Conservation (phyloP, 2,113 vertebrate species). For the Chinchilla lanigera region DNA sequence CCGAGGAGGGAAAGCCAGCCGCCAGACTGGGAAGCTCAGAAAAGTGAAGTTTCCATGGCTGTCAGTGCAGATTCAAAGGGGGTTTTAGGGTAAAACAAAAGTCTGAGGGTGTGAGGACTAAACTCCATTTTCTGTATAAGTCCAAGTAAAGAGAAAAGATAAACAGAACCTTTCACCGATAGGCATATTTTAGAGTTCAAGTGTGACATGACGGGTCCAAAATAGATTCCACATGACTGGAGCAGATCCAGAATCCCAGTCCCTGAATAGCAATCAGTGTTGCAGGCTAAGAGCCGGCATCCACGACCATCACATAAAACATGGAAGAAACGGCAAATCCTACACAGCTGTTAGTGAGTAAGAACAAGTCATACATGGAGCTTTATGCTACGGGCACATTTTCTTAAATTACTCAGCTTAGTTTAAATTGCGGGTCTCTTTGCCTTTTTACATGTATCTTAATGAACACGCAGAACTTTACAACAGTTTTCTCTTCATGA, state of each 20-base stretch:
- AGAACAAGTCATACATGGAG: conserved; percentile 41
- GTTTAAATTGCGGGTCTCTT: conserved; percentile 72
- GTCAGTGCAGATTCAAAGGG: background rate
- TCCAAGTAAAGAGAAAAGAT: conserved; percentile 75
- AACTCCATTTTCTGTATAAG: conserved; percentile 77
- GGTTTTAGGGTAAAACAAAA: conserved; percentile 27
- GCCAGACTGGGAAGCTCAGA: background rate
- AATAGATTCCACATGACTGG: conserved; percentile 86
- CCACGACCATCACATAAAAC: conserved; percentile 78
- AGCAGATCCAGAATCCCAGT: conserved; percentile 77
- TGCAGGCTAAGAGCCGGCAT: conserved; percentile 74
- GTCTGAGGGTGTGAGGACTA: background rate
- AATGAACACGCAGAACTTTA: conserved; percentile 71
- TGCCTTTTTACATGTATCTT: conserved; percentile 63
- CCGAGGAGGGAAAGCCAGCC: background rate
- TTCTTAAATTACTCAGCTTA: conserved; percentile 78
- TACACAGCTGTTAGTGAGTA: conserved; percentile 75
- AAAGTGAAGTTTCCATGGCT: background rate
- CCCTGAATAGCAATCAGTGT: conserved; percentile 81
- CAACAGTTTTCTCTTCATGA: conserved; percentile 68
- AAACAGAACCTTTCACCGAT: conserved; percentile 82
- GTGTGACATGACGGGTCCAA: conserved; percentile 83
- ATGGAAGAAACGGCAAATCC: conserved; percentile 78
- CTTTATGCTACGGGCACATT: conserved; percentile 63
- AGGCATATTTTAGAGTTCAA: conserved; percentile 83